A percentile compares a stretch with the other conserved stretches of the same genome.
These are phyloP conservation scores for Enoplosus armatus DNA, from an alignment of 2,797 vertebrate species.

Conservation along the genomic window DNA sequence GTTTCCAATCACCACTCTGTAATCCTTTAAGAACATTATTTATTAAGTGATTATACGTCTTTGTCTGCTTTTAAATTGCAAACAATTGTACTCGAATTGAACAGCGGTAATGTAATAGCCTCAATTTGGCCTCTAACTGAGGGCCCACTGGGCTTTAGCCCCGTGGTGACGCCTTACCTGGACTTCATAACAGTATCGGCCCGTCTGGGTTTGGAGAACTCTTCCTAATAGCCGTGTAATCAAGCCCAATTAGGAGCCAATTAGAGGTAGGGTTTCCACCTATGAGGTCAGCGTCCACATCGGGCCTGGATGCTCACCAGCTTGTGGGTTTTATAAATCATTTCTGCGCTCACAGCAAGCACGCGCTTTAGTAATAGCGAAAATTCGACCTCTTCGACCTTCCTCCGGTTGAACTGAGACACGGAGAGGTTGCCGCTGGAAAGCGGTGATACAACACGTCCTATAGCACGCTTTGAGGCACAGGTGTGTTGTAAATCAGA, in stretches of 20 bases:
- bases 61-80: slow-evolving; percentile 61
- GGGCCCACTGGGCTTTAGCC: slow-evolving; percentile 64
- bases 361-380: slow-evolving; percentile 40
- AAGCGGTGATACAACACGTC: slow-evolving; percentile 20
- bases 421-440: slow-evolving; percentile 13
- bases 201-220: slow-evolving; percentile 54
- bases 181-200: slow-evolving; percentile 61
- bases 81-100: slow-evolving; percentile 59
- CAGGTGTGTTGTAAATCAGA: slow-evolving; percentile 46
- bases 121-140: slow-evolving; percentile 62
- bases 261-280: slow-evolving; percentile 80
- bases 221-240: slow-evolving; percentile 78
- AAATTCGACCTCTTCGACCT: neutral
- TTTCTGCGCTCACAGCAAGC: slow-evolving; percentile 62
- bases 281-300: slow-evolving; percentile 75
- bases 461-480: neutral
- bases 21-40: slow-evolving; percentile 58
- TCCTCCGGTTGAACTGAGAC: slow-evolving; percentile 37
- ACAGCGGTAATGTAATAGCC: slow-evolving; percentile 65
- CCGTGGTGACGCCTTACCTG: slow-evolving; percentile 77
- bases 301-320: slow-evolving; percentile 68
- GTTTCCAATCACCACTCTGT: slow-evolving; percentile 37
- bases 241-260: slow-evolving; percentile 79
- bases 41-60: slow-evolving; percentile 61
- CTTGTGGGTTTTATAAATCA: slow-evolving; percentile 70